Evolutionary conservation across 2,113 vertebrate genomes (phyloP).

Genomic region (Microtus montanus): DNA sequence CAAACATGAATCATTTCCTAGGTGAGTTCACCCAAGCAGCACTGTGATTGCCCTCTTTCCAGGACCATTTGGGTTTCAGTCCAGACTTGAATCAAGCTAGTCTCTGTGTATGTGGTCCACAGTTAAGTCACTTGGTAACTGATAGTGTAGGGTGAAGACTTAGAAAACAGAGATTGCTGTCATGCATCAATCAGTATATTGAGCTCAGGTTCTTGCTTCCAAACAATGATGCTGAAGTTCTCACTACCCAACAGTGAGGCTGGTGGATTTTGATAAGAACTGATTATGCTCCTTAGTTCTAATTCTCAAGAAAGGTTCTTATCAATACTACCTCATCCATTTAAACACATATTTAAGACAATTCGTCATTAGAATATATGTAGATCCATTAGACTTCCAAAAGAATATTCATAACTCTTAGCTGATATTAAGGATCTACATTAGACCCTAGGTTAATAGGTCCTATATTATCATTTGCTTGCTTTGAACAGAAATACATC

Average conservation of each 20-base stretch:
- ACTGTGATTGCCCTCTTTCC: too few relatives aligned
- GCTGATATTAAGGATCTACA: background rate
- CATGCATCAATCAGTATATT: background rate
- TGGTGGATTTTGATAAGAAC: background rate
- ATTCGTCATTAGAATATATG: background rate
- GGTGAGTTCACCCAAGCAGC: too few relatives aligned
- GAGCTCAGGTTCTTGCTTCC: background rate
- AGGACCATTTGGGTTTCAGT: too few relatives aligned
- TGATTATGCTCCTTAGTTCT: background rate
- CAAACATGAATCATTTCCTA: slow-evolving; percentile 17
- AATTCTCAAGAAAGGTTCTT: background rate
- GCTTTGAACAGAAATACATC: background rate
- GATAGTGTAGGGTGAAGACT: background rate
- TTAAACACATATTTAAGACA: background rate
- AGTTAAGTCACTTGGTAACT: background rate
- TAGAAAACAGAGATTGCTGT: background rate
- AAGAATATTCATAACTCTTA: background rate
- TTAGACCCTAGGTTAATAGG: background rate
- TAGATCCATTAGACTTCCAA: background rate
- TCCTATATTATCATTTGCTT: background rate
- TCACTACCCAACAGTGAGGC: background rate
- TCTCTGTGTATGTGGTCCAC: background rate
- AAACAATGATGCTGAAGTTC: background rate
- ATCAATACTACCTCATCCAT: too few relatives aligned
- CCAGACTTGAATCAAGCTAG: too few relatives aligned